phyloP scores from a whole-genome alignment of 2,113 vertebrate species.

The Corynorhinus townsendii region DNA sequence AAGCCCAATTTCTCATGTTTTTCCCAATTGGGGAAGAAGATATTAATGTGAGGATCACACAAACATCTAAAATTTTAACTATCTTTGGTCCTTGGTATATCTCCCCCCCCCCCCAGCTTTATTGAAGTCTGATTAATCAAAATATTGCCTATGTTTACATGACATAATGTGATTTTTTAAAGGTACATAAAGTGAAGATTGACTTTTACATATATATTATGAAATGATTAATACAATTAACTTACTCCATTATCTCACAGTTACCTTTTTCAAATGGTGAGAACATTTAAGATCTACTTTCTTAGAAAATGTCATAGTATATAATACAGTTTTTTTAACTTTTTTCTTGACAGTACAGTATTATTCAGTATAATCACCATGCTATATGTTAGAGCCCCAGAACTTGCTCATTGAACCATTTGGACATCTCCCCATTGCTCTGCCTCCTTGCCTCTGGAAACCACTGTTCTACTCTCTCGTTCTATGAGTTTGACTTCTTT shows the following conservation, averaged over 20 bases:
- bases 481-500: not conserved
- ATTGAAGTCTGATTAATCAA: not conserved
- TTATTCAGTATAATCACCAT: not conserved
- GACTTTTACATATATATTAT: not conserved
- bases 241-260: not conserved
- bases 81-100: not conserved
- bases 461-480: not conserved
- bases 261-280: not conserved
- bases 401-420: not conserved
- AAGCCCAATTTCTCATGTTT: not conserved
- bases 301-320: not conserved
- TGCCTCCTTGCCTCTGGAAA: not conserved
- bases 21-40: not conserved
- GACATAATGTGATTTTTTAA: not conserved
- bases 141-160: not conserved
- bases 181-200: not conserved
- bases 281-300: not conserved
- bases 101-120: not conserved
- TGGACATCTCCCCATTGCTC: too few relatives aligned
- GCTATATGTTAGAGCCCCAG: not conserved
- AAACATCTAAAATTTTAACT: not conserved
- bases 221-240: not conserved
- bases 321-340: not conserved
- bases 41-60: not conserved
- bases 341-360: not conserved